Evolutionary conservation across 37 sponge, comb jelly and placozoan genomes (phyloP).

Genomic region (Beroe forskalii): DNA sequence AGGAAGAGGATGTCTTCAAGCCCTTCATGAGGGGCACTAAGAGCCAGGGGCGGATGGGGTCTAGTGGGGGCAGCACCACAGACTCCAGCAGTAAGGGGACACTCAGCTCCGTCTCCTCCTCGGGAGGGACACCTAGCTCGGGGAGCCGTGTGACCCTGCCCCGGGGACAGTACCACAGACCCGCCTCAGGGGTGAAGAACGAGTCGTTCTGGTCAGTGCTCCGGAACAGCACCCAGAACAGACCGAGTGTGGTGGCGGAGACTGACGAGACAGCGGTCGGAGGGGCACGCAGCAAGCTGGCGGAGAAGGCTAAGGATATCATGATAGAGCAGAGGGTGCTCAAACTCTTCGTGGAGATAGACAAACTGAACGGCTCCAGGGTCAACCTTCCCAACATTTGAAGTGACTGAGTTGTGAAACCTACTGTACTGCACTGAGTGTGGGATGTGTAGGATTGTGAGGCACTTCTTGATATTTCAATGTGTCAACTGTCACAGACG

Average conservation of each 20-base stretch:
- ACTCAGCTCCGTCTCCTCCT: not conserved
- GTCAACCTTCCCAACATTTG: not conserved
- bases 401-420: too few relatives aligned
- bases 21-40: not conserved
- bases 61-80: conserved; percentile 31
- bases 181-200: not conserved
- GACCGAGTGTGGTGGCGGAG: not conserved
- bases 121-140: not conserved
- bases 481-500: too few relatives aligned
- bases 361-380: not conserved
- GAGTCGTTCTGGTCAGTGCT: conserved; percentile 50
- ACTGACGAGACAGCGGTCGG: not conserved
- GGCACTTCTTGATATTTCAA: too few relatives aligned
- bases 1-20: conserved; percentile 4
- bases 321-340: conserved; percentile 41
- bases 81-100: not conserved
- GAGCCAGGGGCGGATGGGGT: not conserved
- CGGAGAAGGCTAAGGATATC: not conserved
- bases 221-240: not conserved
- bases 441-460: too few relatives aligned
- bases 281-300: not conserved
- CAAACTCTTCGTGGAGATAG: conserved; percentile 20
- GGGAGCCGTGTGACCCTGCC: not conserved
- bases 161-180: not conserved
- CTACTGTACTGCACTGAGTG: too few relatives aligned